Evolutionary conservation across 2,113 vertebrate genomes (phyloP).

Genomic region (Tetrao urogallus): DNA sequence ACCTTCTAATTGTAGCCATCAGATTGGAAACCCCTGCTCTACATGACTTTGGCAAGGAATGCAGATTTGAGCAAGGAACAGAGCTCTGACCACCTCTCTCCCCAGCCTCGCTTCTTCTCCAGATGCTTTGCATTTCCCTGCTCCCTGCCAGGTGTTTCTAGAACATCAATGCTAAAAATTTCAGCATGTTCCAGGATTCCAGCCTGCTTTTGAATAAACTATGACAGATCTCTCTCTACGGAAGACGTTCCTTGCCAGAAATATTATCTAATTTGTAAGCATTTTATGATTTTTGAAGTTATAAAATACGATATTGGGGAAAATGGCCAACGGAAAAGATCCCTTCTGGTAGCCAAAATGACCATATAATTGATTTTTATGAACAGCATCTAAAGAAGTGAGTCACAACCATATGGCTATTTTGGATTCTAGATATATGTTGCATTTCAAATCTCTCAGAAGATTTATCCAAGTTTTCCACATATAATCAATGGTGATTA

Average conservation of each 20-base stretch:
- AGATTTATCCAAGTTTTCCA: constrained; percentile 57
- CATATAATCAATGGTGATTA: constrained; percentile 58
- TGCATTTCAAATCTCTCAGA: constrained; percentile 35
- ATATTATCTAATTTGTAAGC: constrained; percentile 60
- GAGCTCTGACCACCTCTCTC: neutral
- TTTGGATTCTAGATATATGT: constrained; percentile 33
- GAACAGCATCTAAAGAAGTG: constrained; percentile 50
- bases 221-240: neutral
- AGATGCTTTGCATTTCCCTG: constrained; percentile 53
- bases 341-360: constrained; percentile 48
- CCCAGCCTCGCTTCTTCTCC: neutral
- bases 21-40: neutral
- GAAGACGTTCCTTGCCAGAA: constrained; percentile 36
- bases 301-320: constrained; percentile 56
- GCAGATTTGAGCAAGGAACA: neutral
- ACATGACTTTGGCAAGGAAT: neutral
- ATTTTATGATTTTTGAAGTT: constrained; percentile 54
- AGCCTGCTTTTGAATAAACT: constrained; percentile 4
- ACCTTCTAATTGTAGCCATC: neutral
- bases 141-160: constrained; percentile 61
- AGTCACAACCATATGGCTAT: constrained; percentile 61
- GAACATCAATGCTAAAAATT: constrained; percentile 27
- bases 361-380: constrained; percentile 48
- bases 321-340: constrained; percentile 24
- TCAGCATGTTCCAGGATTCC: constrained; percentile 6